phyloP scores from a whole-genome alignment of 2,113 vertebrate genomes.

The Sterna hirundo region DNA sequence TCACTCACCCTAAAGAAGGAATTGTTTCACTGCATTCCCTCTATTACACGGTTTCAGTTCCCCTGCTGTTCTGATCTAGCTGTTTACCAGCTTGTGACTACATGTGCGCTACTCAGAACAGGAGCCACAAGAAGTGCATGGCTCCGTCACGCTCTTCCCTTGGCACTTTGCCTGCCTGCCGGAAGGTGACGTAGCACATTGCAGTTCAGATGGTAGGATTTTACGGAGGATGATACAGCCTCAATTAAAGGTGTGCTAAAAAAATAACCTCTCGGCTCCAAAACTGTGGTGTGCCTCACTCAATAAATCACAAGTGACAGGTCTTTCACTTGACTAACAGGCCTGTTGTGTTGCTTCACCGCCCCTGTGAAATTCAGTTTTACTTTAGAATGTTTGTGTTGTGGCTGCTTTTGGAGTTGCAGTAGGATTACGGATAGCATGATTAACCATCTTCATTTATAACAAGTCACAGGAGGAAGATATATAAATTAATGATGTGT shows the following conservation, averaged over 20 bases:
- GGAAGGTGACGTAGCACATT: not conserved
- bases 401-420: not conserved
- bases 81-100: not conserved
- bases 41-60: not conserved
- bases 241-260: not conserved
- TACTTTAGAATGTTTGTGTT: not conserved
- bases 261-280: not conserved
- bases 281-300: not conserved
- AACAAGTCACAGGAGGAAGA: not conserved
- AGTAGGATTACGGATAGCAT: not conserved
- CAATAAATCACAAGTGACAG: constrained; percentile 24
- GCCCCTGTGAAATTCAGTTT: not conserved
- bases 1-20: not conserved
- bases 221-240: not conserved
- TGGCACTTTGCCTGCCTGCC: not conserved
- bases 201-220: not conserved
- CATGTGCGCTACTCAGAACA: not conserved
- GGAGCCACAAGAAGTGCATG: not conserved
- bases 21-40: not conserved
- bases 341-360: not conserved
- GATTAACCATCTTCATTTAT: not conserved
- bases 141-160: not conserved
- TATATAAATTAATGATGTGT: not conserved
- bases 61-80: not conserved
- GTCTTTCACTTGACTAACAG: not conserved